Evolutionary conservation across 2,797 vertebrate genomes (phyloP).

Genomic region (Enteromius trimaculatus): DNA sequence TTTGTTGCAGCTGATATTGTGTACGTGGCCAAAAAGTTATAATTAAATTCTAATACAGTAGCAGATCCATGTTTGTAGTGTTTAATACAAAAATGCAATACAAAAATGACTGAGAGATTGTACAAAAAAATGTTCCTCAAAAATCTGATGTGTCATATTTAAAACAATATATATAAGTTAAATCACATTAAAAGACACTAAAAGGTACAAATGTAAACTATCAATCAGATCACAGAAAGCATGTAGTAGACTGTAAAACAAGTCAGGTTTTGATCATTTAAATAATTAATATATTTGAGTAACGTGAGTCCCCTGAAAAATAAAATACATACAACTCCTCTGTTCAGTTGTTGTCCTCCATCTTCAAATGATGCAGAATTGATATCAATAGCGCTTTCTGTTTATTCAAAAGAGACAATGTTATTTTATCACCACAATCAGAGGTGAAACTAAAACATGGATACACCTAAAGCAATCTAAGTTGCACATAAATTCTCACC

Average conservation of each 20-base stretch:
- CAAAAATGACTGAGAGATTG: not conserved
- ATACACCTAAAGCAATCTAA: not conserved
- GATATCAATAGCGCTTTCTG: constrained; percentile 64
- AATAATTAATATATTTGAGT: not conserved
- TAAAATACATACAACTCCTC: constrained; percentile 83
- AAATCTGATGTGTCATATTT: not conserved
- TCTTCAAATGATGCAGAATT: constrained; percentile 76
- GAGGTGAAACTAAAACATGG: not conserved
- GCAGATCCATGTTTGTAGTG: not conserved
- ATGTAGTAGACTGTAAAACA: not conserved
- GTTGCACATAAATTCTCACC: constrained; percentile 68
- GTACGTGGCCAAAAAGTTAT: not conserved
- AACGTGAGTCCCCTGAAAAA: not conserved
- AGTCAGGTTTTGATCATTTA: not conserved
- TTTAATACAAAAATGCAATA: not conserved
- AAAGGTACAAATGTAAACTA: not conserved
- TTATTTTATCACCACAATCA: not conserved
- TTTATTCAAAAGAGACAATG: constrained; percentile 54
- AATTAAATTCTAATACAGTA: not conserved
- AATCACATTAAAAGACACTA: too few species aligned
- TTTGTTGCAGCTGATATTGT: not conserved
- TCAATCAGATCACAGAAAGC: not conserved
- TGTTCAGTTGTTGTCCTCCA: constrained; percentile 82
- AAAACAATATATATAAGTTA: not conserved
- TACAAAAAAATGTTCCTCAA: not conserved